Evolutionary conservation across 2,888 invertebrate genomes (phyloP).

Genomic region (Nasonia oneida): DNA sequence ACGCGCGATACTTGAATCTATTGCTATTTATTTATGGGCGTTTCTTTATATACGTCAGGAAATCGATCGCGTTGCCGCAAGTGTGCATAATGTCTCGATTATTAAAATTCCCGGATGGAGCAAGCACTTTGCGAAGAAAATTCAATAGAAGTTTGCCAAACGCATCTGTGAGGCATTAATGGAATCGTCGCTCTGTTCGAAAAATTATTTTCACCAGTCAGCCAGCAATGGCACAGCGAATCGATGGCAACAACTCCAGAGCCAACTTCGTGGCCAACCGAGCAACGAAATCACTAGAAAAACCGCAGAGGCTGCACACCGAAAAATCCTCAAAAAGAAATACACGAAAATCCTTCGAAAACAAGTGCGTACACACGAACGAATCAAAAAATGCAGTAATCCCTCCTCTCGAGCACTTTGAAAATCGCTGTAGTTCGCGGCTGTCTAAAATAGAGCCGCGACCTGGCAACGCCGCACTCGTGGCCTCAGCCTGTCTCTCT

Average conservation of each 20-base stretch:
- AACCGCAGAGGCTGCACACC: not conserved
- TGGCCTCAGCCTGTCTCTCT: constrained; percentile 29
- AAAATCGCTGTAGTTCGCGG: constrained; percentile 56
- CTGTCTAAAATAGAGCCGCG: constrained; percentile 49
- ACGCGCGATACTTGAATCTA: not conserved
- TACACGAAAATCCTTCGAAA: not conserved
- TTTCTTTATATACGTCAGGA: too few relatives aligned
- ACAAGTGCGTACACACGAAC: not conserved
- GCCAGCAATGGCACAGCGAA: not conserved
- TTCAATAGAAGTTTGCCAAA: not conserved
- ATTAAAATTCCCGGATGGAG: not conserved
- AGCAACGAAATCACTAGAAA: not conserved
- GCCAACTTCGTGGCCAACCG: not conserved
- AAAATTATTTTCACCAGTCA: not conserved
- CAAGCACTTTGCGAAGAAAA: not conserved
- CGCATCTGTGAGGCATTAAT: not conserved
- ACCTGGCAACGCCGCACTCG: constrained; percentile 51
- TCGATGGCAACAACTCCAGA: not conserved
- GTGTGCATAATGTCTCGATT: not conserved
- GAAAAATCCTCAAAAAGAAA: not conserved
- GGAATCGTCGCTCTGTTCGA: not conserved
- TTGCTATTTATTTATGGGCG: not conserved
- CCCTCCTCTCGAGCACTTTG: constrained; percentile 29
- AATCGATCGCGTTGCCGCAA: too few relatives aligned
- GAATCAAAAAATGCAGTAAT: not conserved